Conservation (phyloP, 2,113 vertebrate species). For the Salminus brasiliensis region DNA sequence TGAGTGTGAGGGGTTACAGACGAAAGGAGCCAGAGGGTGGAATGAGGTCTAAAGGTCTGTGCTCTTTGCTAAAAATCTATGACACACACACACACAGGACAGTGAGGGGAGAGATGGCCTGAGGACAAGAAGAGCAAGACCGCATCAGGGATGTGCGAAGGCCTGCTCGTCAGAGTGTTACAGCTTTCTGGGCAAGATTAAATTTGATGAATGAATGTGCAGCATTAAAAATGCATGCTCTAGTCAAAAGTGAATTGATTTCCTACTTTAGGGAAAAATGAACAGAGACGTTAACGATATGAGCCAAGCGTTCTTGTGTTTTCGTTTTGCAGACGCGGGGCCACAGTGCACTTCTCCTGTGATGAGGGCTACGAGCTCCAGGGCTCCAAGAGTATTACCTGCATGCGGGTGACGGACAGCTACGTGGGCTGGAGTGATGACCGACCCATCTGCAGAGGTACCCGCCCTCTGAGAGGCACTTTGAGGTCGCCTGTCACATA, state of each 20-base stretch:
- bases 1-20: constrained; percentile 12
- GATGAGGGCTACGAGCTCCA: constrained; percentile 97
- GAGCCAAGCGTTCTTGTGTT: not conserved
- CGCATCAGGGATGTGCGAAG: not conserved
- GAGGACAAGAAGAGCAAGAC: not conserved
- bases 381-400: constrained; percentile 97
- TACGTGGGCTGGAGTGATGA: constrained; percentile 98
- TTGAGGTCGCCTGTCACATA: no score
- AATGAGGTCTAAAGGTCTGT: constrained; percentile 8
- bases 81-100: not conserved
- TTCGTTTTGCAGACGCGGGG: constrained; percentile 82
- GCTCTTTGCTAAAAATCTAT: not conserved
- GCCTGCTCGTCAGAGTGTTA: not conserved
- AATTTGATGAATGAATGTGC: not conserved
- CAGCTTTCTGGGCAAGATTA: constrained; percentile 10
- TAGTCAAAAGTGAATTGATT: not conserved
- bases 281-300: not conserved
- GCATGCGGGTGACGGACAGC: constrained; percentile 94
- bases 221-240: not conserved
- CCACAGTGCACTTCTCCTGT: constrained; percentile 96
- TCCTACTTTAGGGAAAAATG: not conserved
- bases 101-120: not conserved
- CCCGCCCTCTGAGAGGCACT: not conserved
- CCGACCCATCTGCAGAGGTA: constrained; percentile 95
- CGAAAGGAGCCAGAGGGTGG: constrained; percentile 20